Base-by-base conservation (phyloP, 2,113 vertebrate genomes). In the Rhea pennata region DNA sequence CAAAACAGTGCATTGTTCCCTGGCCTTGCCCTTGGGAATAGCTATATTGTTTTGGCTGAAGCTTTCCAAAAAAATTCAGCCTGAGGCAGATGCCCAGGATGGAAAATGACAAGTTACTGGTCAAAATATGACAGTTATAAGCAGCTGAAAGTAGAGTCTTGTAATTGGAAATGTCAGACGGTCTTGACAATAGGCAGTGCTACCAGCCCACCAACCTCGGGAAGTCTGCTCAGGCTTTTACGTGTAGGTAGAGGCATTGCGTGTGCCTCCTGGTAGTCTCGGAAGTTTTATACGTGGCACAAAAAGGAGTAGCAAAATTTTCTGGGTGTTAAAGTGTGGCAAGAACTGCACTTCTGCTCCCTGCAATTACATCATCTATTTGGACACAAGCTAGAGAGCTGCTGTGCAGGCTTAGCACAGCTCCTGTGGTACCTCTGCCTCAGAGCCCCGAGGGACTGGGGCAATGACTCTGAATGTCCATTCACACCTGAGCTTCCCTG, bases 81-180 rank as follows among this genome's bases (percentile, higher is more conserved):
- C 94, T 83, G 78, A 71, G 81, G 92, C 94, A 97, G 96, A 97
- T 95, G 96, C 87, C 94, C 87, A 77, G 92, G 78, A 95, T 96
- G 89, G 92, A 95, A 96, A 95, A 96, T 96, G 96, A 96, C 95
- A 97, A 93, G 94, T 85, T 94, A 91, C 89, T 96, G 96, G 96
- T 96, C 94, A 96, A 96, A 96, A 96, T 94, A 93, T 95, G 95
- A 96, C 94, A 95, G 95, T 96, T 96, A 93, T 94, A 97, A 96
- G 81, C 96, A 96, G 89, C 89, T 95, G 92, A 96, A 95, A 97
- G 95, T 95, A 95, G 87, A 96, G 42, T 40, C 71, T 56, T 90
- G 84, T 92, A 95, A 96, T 85, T 94, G 96, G 84, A 89, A 90
- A 91, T 92, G 96, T 95, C 96, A 95, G 92, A 91, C 2, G 2